Base-by-base conservation (phyloP, 2,797 vertebrate genomes). In the Arremon aurantiirostris region DNA sequence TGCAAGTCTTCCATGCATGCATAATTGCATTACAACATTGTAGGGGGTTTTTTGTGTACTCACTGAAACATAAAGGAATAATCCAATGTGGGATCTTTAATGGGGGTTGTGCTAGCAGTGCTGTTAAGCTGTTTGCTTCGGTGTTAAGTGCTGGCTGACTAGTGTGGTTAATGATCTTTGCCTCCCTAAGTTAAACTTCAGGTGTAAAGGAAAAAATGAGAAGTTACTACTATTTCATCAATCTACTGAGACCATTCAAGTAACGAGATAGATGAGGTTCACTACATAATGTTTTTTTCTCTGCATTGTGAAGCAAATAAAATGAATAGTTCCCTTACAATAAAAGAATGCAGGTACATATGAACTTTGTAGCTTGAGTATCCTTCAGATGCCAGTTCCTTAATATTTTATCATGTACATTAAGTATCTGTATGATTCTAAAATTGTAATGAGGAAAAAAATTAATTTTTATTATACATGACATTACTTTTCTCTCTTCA, bases 21-120 rank as follows among this genome's bases (percentile, higher is more conserved):
- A 30, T 95, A 96, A 95, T 94, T 96, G 83, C 72, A 92, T 97
- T 97, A 96, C 78, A 84, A 42, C 63, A 10, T 85, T 89, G 65
- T 81, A 60, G 55, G 59, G 24, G 2, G 0, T 21, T 93, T 82
- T 93, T 68, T 73, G 64, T 90, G 41, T 82, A 90, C 42, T 95
- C 64, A 59, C 50, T 94, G 95, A 82, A 91, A 94, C 89, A 86
- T 89, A 82, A 94, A 93, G 82, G 68, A 92, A 61, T 66, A 93
- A 86, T 86, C 72, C 76, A 61, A 5, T n/a, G 37, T 56, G 79
- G 65, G 82, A 37, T 79, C 59, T 90, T 84, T 71, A 64, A 65
- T 42, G 59, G 57, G 60, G 56, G 7, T 70, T 56, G 37, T 85
- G 30, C 56, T 71, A 73, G 44, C 53, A 57, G 50, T 44, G 76